Evolutionary conservation across 2,113 vertebrate genomes (phyloP).

Genomic region (Gallinago paraguaiae): DNA sequence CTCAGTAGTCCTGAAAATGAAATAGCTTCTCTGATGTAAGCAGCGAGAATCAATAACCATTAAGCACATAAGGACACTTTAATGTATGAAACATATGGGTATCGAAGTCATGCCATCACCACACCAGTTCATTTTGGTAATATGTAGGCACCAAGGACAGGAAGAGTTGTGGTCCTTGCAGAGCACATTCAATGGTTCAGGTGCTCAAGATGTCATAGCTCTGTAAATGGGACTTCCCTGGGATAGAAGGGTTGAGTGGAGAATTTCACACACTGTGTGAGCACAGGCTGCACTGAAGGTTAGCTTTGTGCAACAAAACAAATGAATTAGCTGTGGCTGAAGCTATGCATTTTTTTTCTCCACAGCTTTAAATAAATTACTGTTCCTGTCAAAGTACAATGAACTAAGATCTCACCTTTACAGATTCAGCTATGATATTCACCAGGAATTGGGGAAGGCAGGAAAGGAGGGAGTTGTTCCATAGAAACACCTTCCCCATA

Average conservation of each 20-base stretch:
- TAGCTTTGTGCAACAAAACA: neutral
- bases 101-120: slow-evolving; percentile 31
- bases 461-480: neutral
- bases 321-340: neutral
- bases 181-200: neutral
- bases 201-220: neutral
- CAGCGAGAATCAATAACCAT: slow-evolving; percentile 73
- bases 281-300: neutral
- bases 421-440: neutral
- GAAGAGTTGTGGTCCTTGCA: neutral
- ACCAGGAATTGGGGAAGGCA: neutral
- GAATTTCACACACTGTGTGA: neutral
- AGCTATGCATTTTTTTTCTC: neutral
- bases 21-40: slow-evolving; percentile 62
- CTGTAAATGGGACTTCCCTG: neutral
- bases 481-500: slow-evolving; percentile 9
- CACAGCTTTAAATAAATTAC: neutral
- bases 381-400: neutral
- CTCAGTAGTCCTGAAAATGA: slow-evolving; percentile 62
- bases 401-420: neutral
- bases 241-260: neutral
- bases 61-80: slow-evolving; percentile 63
- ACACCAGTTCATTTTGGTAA: slow-evolving; percentile 11
- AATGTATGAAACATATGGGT: neutral
- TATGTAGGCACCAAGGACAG: neutral